Evolutionary conservation across 2,797 vertebrate species (phyloP).

Genomic region (Sebastes trivittatus): DNA sequence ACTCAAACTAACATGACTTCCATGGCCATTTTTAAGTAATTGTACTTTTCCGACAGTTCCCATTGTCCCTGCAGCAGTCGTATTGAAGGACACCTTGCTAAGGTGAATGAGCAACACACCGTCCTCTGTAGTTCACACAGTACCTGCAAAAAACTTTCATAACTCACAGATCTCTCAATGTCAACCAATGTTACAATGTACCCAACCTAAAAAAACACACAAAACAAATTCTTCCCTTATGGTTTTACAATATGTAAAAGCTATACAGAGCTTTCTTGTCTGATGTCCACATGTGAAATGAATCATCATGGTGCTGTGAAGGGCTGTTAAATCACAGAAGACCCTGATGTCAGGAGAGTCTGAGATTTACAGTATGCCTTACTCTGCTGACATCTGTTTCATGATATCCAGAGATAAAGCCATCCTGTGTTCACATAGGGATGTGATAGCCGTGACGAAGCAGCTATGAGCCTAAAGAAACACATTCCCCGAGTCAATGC

Average conservation of each 20-base stretch:
- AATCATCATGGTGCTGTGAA: neutral
- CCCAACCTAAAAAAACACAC: neutral
- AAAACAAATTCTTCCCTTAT: neutral
- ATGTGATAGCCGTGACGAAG: constrained; percentile 49
- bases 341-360: constrained; percentile 9
- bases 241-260: neutral
- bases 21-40: neutral
- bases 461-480: constrained; percentile 40
- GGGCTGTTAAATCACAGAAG: constrained; percentile 2
- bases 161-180: neutral
- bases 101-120: neutral
- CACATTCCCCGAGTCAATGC: constrained; percentile 1
- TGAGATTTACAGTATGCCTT: constrained; percentile 35
- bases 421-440: constrained; percentile 7
- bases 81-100: constrained; percentile 8
- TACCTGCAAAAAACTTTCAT: neutral
- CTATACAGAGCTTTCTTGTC: neutral
- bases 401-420: constrained; percentile 34
- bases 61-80: neutral
- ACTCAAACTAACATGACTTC: constrained; percentile 22
- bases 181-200: neutral
- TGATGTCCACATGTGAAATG: constrained; percentile 23
- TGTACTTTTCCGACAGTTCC: neutral
- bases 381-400: constrained; percentile 44
- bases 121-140: neutral